These are phyloP conservation scores for Apocheima hispidaria DNA, from an alignment of 2,888 invertebrate species.

Conservation along the genomic window DNA sequence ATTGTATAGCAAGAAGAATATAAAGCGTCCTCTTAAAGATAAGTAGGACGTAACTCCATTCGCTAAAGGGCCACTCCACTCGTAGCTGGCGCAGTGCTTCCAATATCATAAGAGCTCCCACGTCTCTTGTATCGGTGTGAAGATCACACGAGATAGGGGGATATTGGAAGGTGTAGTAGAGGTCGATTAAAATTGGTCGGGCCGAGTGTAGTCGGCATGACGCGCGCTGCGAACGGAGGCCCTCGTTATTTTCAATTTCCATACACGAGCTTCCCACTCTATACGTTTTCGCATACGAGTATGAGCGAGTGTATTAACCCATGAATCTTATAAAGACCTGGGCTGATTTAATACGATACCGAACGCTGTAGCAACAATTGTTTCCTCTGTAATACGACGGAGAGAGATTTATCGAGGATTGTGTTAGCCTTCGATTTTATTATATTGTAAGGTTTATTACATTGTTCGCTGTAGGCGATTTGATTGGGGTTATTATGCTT, in stretches of 20 bases:
- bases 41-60: constrained; percentile 85
- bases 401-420: constrained; percentile 51
- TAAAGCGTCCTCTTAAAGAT: constrained; percentile 83
- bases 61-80: constrained; percentile 82
- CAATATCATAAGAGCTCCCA: constrained; percentile 69
- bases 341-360: constrained; percentile 69
- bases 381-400: constrained; percentile 56
- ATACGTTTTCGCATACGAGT: constrained; percentile 75
- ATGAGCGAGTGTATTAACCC: constrained; percentile 80
- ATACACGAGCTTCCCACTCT: constrained; percentile 80
- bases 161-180: constrained; percentile 64
- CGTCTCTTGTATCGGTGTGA: constrained; percentile 65
- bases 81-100: constrained; percentile 72
- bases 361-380: constrained; percentile 54
- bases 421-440: constrained; percentile 44
- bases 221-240: constrained; percentile 81
- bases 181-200: constrained; percentile 74
- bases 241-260: constrained; percentile 86
- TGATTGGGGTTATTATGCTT: constrained; percentile 42
- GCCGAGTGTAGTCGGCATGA: constrained; percentile 74
- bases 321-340: constrained; percentile 82
- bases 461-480: constrained; percentile 43
- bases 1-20: constrained; percentile 75
- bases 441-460: constrained; percentile 45
- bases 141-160: constrained; percentile 70